Percentiles rank a stretch among this genome's conserved stretches.
Conservation (phyloP, 92 coral and sea anemone species). For the Heteractis magnifica region DNA sequence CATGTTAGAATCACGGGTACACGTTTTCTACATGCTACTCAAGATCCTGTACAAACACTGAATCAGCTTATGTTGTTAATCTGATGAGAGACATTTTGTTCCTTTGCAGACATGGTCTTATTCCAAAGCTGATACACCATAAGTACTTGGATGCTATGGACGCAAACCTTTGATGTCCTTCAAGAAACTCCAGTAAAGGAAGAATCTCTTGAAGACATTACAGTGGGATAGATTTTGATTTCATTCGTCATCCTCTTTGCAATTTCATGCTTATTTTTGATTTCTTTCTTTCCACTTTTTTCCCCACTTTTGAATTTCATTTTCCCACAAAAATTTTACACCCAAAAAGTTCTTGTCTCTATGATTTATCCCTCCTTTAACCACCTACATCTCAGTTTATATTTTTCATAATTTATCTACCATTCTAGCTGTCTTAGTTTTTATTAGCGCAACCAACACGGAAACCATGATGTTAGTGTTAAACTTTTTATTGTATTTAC, state of each 20-base stretch:
- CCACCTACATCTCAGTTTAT: too few species aligned
- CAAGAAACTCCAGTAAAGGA: background rate
- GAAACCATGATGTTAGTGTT: background rate
- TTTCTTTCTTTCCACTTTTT: background rate
- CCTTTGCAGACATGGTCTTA: conserved; percentile 52
- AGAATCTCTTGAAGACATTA: background rate
- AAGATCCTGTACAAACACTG: too few species aligned
- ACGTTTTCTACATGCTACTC: too few species aligned
- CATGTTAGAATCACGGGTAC: too few species aligned
- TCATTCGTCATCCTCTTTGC: background rate
- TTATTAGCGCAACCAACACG: background rate
- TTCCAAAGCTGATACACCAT: conserved; percentile 66
- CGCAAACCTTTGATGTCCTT: conserved; percentile 54
- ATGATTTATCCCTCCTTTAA: background rate
- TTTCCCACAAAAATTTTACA: background rate
- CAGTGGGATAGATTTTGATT: background rate
- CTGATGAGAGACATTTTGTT: background rate
- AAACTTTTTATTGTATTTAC: background rate
- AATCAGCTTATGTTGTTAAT: background rate
- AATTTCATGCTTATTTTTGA: background rate
- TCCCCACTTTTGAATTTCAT: background rate
- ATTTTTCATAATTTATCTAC: too few species aligned
- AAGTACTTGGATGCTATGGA: conserved; percentile 77
- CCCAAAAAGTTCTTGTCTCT: background rate
- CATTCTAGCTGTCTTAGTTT: background rate